Base-by-base conservation (phyloP, 2,888 invertebrate species). In the Tenodera sinensis region DNA sequence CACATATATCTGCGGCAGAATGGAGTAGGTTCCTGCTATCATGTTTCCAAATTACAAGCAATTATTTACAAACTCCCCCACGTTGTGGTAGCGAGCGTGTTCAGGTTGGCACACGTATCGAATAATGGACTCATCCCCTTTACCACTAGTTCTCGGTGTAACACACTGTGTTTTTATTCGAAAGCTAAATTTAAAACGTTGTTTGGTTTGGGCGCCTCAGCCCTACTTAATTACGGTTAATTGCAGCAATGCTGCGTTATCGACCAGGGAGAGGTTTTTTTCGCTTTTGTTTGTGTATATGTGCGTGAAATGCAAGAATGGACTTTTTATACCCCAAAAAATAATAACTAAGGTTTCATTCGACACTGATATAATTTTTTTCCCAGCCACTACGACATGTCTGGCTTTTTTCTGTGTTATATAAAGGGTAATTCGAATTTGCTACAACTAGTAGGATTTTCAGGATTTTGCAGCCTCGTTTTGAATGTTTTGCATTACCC, bases 101-200 rank as follows among this genome's bases (percentile, higher is more conserved):
- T 71, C 54, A 71, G 54, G 54, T 71, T 71, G 54, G 54, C 54
- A 71, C 54, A 71, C 27, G 7, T n/a, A 54, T 86, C 81, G 28
- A 81, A 81, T 86, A 86, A 86, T 86, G 86, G 86, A 28, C 15
- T 54, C 27, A n/a, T 84, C 27, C 83, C 42, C 54, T 71, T 71
- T 83, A 28, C 83, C 28, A n/a, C 25, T 84, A 28, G 85, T 71
- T 27, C 54, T 85, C 8, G 20, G 54, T 71, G 54, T 71, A 71
- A 71, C 54, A 71, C 25, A 71, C 54, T 71, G 54, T 71, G 28
- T 28, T 86, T 86, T 86, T 86, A 85, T 85, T 85, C 47, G 28
- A 85, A 47, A 85, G 85, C 85, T 71, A 81, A 54, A 86, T 86
- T 71, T 86, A 86, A 86, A 86, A 86, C 86, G 86, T 71, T 86